Conservation (phyloP, 2,888 invertebrate species). For the Lysandra coridon region DNA sequence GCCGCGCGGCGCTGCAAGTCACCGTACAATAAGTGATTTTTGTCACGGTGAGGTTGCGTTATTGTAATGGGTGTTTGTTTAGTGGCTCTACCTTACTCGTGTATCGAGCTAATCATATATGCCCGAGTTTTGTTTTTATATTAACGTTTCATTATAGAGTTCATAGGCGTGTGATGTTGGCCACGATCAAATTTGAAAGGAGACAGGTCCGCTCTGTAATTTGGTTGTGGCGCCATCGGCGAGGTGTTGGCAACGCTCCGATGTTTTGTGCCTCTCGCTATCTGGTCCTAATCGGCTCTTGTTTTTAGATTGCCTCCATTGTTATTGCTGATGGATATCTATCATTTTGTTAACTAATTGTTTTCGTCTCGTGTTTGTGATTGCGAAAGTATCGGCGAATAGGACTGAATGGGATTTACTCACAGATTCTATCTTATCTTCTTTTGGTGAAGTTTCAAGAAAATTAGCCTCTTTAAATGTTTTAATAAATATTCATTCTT, state of each 20-base stretch:
- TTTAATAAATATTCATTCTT: neutral
- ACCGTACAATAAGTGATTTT: conserved; percentile 79
- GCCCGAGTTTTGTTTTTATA: conserved; percentile 80
- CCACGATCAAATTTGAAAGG: conserved; percentile 78
- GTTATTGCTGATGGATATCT: conserved; percentile 38
- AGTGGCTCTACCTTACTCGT: conserved; percentile 79
- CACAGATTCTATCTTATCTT: neutral
- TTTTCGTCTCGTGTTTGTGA: conserved; percentile 31
- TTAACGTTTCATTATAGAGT: conserved; percentile 77
- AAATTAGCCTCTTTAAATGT: neutral
- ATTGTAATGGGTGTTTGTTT: conserved; percentile 80
- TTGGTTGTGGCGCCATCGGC: conserved; percentile 69
- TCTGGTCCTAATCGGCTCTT: conserved; percentile 42
- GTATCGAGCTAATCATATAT: conserved; percentile 80
- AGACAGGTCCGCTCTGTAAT: conserved; percentile 75
- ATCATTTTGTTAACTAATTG: conserved; percentile 33
- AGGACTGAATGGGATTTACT: neutral
- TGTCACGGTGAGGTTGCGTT: conserved; percentile 73
- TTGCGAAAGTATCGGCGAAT: conserved; percentile 5
- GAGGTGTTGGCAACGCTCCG: conserved; percentile 62
- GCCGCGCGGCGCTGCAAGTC: conserved; percentile 73
- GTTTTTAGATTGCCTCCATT: conserved; percentile 38
- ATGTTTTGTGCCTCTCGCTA: conserved; percentile 49
- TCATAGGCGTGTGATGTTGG: conserved; percentile 79
- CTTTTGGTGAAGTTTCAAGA: neutral